These are phyloP conservation scores for Periplaneta americana DNA, from an alignment of 1,140 invertebrate species.

Conservation along the genomic window DNA sequence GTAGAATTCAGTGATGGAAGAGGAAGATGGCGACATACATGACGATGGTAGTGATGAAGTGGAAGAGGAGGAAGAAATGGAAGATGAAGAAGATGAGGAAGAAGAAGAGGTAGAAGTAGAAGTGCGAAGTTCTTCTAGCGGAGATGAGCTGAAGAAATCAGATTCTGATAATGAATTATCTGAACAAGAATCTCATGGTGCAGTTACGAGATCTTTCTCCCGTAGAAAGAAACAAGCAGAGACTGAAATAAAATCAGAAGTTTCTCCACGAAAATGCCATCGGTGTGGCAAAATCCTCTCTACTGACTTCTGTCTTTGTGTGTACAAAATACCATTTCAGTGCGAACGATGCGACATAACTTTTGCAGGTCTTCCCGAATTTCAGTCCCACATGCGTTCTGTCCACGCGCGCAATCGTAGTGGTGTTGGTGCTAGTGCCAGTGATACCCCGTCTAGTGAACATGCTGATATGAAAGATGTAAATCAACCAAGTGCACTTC, in stretches of 20 bases:
- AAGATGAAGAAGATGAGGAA: neutral
- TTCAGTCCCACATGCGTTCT: neutral
- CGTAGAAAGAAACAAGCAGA: neutral
- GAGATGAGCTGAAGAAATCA: neutral
- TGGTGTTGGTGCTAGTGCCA: neutral
- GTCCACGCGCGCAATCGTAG: neutral
- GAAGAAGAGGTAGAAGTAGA: neutral
- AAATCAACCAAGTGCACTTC: neutral
- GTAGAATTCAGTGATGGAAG: too few relatives aligned
- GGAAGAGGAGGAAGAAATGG: neutral
- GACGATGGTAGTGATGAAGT: neutral
- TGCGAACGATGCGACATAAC: neutral
- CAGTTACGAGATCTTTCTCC: neutral
- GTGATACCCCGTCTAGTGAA: neutral
- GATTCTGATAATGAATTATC: neutral
- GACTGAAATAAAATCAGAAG: neutral
- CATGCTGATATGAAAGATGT: neutral
- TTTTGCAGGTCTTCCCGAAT: slow-evolving; percentile 3
- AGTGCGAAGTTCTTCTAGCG: neutral
- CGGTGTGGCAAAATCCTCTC: neutral
- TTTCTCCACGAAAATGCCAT: neutral
- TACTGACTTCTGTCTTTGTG: slow-evolving; percentile 5
- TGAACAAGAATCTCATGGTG: neutral
- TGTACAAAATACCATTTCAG: slow-evolving; percentile 9
- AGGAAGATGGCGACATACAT: neutral